Conservation (phyloP, 2,113 vertebrate genomes). For the Hemiscyllium ocellatum region DNA sequence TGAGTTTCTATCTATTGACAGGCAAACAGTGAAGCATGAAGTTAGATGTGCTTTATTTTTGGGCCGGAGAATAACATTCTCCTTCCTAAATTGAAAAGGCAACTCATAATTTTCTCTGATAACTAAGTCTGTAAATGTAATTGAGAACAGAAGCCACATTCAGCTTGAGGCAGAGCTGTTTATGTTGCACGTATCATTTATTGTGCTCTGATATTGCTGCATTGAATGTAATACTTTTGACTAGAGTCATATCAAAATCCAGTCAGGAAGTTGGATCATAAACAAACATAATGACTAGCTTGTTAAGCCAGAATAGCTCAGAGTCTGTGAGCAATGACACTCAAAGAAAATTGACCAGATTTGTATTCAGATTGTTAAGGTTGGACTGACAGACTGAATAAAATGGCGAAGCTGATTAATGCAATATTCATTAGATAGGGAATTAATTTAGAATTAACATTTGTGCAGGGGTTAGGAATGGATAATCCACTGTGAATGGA, state of each 20-base stretch:
- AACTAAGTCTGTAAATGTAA: not conserved
- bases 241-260: not conserved
- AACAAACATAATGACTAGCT: not conserved
- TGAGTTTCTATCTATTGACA: slow-evolving; percentile 14
- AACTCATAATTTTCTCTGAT: not conserved
- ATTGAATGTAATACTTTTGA: not conserved
- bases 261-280: not conserved
- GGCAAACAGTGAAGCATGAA: not conserved
- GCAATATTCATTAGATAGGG: not conserved
- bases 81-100: not conserved
- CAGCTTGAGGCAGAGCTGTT: not conserved
- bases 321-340: not conserved
- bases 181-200: slow-evolving; percentile 12
- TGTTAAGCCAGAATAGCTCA: not conserved
- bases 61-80: not conserved
- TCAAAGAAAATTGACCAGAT: not conserved
- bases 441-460: not conserved
- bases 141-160: slow-evolving; percentile 26
- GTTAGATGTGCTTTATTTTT: not conserved
- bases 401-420: not conserved
- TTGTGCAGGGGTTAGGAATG: not conserved
- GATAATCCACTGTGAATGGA: not conserved
- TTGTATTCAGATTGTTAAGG: slow-evolving; percentile 5
- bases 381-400: not conserved
- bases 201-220: not conserved